Base-by-base conservation (phyloP, 1,140 invertebrate genomes). In the Hydropsyche tenuis region DNA sequence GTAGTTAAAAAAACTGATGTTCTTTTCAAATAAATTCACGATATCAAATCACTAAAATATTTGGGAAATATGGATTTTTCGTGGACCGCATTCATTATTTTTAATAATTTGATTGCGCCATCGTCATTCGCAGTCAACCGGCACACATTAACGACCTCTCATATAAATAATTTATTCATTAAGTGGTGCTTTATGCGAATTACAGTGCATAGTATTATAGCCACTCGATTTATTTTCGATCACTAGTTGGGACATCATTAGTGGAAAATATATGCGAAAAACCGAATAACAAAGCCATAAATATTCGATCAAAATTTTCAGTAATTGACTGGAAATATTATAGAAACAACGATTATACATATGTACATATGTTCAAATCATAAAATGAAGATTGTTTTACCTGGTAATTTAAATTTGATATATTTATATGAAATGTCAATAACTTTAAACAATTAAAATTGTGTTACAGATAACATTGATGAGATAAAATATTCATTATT, bases 21-120 rank as follows among this genome's bases (percentile, higher is more conserved):
- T n/a, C n/a, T n/a, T n/a, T n/a, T n/a, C n/a, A n/a, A n/a, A n/a
- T n/a, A n/a, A n/a, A n/a, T n/a, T n/a, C n/a, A n/a, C n/a, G n/a
- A n/a, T n/a, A n/a, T n/a, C n/a, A n/a, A n/a, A 37, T 37, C 30
- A 37, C 30, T 25, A 60, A 60, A 53, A 12, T n/a, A 60, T 20
- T 60, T 60, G 56, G 23, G 22, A 25, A 60, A 12, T 25, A 2
- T 11, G n/a, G 56, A 60, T 25, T 60, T 60, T 60, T 60, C 56
- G 23, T 9, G 12, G 11, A 23, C 56, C 56, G 23, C 56, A 60
- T 60, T 60, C 20, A 60, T 60, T 60, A 60, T 60, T 60, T 60
- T 60, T 60, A 60, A 60, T 60, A 60, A 25, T 25, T 12, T 60
- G 56, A 60, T 60, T 60, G 56, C 56, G 22, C 56, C 56, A 60